Evolutionary conservation across 2,113 vertebrate genomes (phyloP), one percentile per base, ranked within the genome.

Genomic region (Myotis brandtii): DNA sequence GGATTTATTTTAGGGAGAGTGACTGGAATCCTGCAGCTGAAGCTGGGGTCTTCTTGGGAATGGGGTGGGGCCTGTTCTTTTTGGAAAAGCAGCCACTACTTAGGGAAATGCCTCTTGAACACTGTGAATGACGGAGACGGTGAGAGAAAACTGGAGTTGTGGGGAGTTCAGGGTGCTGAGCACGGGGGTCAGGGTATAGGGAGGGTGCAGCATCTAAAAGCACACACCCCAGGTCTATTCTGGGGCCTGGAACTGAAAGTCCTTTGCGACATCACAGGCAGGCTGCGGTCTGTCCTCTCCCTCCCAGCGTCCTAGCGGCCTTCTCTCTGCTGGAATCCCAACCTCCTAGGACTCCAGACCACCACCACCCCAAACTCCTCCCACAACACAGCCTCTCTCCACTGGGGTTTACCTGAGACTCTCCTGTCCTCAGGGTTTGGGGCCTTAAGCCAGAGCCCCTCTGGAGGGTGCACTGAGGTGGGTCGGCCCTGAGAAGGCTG

Each of bases 231-330:
- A 43, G 43, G 88, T 91, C 96, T 97, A 91, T 97, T 98, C 93
- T 97, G 91, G 91, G 89, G 54, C 93, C 96, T 95, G 93, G 96
- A 96, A 97, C 93, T 84, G 95, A 97, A 97, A 97, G 97, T 97
- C 77, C 79, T 96, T 94, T 89, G 70, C 43, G 54, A 96, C 83
- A 92, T 95, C 82, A 48, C 69, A 25, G 46, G 66, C 69, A 2
- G 32, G 40, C 84, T 91, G 81, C 77, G 90, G 92, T 92, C 96
- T 94, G 12, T 70, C 37, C 75, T 88, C 25, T 13, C 37, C 46
- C 73, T 48, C 73, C 54, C 17, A 16, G 8, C 59, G 64, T 88
- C 59, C 88, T 56, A 25, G 17, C 18, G 30, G 30, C 87, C 75
- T 27, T 48, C 48, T 87, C 27, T 25, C 0, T 17, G 46, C 43